These are phyloP conservation scores for Merluccius polli DNA, from an alignment of 2,797 vertebrate genomes.

Conservation along the genomic window DNA sequence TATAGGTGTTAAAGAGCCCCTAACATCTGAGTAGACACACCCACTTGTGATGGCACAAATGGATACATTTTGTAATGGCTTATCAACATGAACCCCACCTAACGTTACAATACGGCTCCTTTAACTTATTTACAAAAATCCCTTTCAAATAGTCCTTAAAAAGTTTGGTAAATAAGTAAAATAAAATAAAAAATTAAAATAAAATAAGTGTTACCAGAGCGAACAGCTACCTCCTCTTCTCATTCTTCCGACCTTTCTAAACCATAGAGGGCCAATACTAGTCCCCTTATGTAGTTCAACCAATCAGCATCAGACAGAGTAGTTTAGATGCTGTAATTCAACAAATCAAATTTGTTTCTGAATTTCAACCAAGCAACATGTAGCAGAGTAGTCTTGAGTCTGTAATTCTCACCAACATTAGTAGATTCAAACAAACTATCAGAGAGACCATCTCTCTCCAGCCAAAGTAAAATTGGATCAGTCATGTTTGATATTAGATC, in stretches of 20 bases:
- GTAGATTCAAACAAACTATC: too few relatives aligned
- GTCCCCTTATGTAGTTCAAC: not conserved
- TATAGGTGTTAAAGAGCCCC: not conserved
- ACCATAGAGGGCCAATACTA: not conserved
- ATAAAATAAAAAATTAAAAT: not conserved
- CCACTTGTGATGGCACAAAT: not conserved
- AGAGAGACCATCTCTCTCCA: too few relatives aligned
- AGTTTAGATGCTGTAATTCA: too few relatives aligned
- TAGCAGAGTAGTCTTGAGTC: too few relatives aligned
- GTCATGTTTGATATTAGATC: too few relatives aligned
- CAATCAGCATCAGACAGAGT: too few relatives aligned
- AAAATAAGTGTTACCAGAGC: not conserved
- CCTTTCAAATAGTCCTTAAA: slow-evolving; percentile 28
- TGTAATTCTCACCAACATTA: too few relatives aligned
- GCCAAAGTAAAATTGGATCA: too few relatives aligned
- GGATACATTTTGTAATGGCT: not conserved
- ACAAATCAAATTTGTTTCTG: too few relatives aligned
- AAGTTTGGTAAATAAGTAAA: slow-evolving; percentile 2
- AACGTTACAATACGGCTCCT: not conserved
- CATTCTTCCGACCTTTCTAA: not conserved
- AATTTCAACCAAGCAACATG: too few relatives aligned
- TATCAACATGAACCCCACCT: not conserved
- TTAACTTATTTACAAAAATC: slow-evolving; percentile 31
- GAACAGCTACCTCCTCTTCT: not conserved
- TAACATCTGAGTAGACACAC: not conserved